Percentiles rank a stretch among this genome's conserved stretches.
These are phyloP conservation scores for Aphidoletes aphidimyza DNA, from an alignment of 2,888 invertebrate species.

Conservation along the genomic window DNA sequence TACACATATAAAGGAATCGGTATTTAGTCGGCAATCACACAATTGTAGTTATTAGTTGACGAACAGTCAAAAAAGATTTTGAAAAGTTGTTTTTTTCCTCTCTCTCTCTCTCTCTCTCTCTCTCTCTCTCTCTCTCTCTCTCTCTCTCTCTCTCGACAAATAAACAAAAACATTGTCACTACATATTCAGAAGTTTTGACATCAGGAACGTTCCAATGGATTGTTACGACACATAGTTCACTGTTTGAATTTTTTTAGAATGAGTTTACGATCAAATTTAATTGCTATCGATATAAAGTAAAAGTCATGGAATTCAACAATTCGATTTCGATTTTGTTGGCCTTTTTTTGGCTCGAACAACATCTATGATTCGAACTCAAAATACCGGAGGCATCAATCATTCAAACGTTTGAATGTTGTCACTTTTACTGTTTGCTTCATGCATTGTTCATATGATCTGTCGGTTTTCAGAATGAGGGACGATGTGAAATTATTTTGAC, in stretches of 20 bases:
- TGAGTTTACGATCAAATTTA: background rate
- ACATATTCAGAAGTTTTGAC: background rate
- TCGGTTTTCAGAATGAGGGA: background rate
- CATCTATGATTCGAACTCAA: background rate
- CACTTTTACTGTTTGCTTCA: slow-evolving; percentile 18
- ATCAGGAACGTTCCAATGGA: background rate
- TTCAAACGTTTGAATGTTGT: slow-evolving; percentile 30
- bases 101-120: too few species aligned
- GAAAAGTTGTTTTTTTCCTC: too few species aligned
- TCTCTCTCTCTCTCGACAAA: slow-evolving; percentile 52
- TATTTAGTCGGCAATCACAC: background rate
- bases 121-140: too few species aligned
- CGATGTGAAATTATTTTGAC: background rate
- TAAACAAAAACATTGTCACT: slow-evolving; percentile 53
- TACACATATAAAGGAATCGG: background rate
- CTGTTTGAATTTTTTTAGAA: background rate
- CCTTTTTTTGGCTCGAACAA: background rate
- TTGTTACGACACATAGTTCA: background rate
- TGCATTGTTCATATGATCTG: background rate
- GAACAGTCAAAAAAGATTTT: background rate
- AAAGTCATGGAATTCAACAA: too few species aligned
- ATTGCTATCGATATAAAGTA: slow-evolving; percentile 28
- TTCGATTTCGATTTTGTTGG: background rate
- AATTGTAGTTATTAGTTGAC: slow-evolving; percentile 14
- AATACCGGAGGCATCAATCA: background rate